These are phyloP conservation scores for Cephalopachus bancanus DNA, from an alignment of 2,797 vertebrate genomes.

Conservation along the genomic window DNA sequence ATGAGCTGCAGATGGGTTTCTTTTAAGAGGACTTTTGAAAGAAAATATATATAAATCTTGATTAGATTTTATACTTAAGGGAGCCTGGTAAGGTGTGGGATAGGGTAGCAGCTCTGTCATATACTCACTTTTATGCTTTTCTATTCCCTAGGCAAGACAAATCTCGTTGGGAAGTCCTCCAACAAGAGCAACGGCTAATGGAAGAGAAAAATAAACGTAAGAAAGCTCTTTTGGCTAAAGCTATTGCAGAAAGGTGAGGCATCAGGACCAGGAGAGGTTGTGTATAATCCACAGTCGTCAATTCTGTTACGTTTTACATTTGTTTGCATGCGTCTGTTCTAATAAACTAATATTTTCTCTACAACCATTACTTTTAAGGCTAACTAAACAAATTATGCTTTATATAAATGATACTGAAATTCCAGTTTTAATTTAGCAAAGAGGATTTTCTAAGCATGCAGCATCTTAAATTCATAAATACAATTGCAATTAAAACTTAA, in stretches of 20 bases:
- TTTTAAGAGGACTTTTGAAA: conserved; percentile 69
- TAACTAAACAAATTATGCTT: neutral
- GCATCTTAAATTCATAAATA: neutral
- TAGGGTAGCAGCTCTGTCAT: conserved; percentile 52
- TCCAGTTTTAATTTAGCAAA: conserved; percentile 48
- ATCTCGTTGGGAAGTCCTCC: conserved; percentile 94
- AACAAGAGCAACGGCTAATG: conserved; percentile 95
- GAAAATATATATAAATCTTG: conserved; percentile 69
- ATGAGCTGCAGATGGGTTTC: conserved; percentile 75
- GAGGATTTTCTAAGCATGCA: conserved; percentile 2
- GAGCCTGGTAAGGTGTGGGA: conserved; percentile 49
- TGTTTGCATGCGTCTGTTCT: conserved; percentile 27
- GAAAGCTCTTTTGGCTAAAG: conserved; percentile 96
- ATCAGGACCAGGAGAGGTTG: neutral
- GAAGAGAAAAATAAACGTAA: conserved; percentile 97
- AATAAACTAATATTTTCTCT: conserved; percentile 15
- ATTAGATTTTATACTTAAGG: conserved; percentile 66
- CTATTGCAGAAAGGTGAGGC: conserved; percentile 96
- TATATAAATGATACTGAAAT: conserved; percentile 33
- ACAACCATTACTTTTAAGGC: neutral
- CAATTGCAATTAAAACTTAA: neutral
- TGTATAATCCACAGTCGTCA: neutral
- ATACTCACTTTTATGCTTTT: conserved; percentile 76
- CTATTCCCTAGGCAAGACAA: conserved; percentile 92
- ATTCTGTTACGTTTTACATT: conserved; percentile 28